phyloP scores from a whole-genome alignment of 1,140 invertebrate species.

The Steinernema khuongi region DNA sequence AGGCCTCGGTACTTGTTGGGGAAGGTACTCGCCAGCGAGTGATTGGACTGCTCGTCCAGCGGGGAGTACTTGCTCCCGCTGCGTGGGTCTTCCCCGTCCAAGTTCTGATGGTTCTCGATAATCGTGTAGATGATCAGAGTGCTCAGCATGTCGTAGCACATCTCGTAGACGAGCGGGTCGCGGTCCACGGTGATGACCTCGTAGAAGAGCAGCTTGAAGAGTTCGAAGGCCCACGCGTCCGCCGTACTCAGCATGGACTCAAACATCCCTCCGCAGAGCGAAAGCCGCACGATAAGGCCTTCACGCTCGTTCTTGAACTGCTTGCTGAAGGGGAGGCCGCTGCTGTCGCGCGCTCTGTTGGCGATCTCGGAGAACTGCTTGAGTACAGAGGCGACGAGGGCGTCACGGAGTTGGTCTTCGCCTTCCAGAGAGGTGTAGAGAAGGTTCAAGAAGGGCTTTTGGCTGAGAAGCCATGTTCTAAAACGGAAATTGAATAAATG shows the following conservation, averaged over 20 bases:
- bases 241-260: slow-evolving; percentile 36
- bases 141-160: slow-evolving; percentile 48
- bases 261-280: slow-evolving; percentile 49
- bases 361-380: slow-evolving; percentile 42
- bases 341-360: slow-evolving; percentile 34
- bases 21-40: background rate
- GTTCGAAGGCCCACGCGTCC: slow-evolving; percentile 41
- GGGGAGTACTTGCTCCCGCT: background rate
- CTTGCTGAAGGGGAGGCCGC: slow-evolving; percentile 30
- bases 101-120: background rate
- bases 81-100: background rate
- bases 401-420: slow-evolving; percentile 40
- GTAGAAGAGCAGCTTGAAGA: slow-evolving; percentile 48
- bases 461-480: slow-evolving; percentile 31
- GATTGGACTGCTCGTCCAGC: background rate
- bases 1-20: background rate
- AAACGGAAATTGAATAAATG: slow-evolving; percentile 12
- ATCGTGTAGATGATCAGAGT: slow-evolving; percentile 31
- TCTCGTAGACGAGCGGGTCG: slow-evolving; percentile 40
- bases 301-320: slow-evolving; percentile 41
- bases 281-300: slow-evolving; percentile 39
- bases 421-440: slow-evolving; percentile 42
- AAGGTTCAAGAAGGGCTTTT: slow-evolving; percentile 49
- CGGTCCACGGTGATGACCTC: slow-evolving; percentile 36
- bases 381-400: slow-evolving; percentile 33